Evolutionary conservation across 1,140 invertebrate genomes (phyloP).

Genomic region (Phocides pigmalion): DNA sequence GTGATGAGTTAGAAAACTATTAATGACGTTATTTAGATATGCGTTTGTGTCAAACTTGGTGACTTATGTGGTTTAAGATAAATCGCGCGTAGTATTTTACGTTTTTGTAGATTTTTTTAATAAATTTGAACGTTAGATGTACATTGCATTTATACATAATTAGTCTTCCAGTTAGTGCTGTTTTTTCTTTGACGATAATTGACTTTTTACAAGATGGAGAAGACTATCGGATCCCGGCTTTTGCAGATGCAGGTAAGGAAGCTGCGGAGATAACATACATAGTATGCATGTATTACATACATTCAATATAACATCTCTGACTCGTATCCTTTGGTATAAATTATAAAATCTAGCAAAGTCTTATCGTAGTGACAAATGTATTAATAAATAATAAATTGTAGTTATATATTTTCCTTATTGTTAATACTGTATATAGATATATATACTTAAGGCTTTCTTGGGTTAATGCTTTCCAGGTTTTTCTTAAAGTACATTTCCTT

Average conservation of each 20-base stretch:
- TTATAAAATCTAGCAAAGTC: neutral
- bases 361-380: neutral
- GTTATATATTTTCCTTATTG: no score
- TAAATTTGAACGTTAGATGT: slow-evolving; percentile 12
- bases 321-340: neutral
- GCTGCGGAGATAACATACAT: neutral
- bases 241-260: slow-evolving; percentile 83
- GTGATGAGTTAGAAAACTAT: slow-evolving; percentile 11
- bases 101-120: slow-evolving; percentile 16
- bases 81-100: slow-evolving; percentile 56
- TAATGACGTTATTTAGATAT: slow-evolving; percentile 33
- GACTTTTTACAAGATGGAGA: slow-evolving; percentile 59
- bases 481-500: no score
- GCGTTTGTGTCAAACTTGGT: slow-evolving; percentile 67
- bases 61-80: slow-evolving; percentile 52
- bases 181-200: no score
- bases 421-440: no score
- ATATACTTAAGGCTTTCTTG: no score
- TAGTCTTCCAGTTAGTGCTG: neutral
- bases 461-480: no score
- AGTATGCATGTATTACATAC: no score
- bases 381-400: no score
- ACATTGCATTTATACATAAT: neutral
- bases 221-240: slow-evolving; percentile 77
- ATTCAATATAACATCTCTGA: neutral